Base-by-base conservation (phyloP, 2,888 invertebrate genomes). In the Drosophila mimica region DNA sequence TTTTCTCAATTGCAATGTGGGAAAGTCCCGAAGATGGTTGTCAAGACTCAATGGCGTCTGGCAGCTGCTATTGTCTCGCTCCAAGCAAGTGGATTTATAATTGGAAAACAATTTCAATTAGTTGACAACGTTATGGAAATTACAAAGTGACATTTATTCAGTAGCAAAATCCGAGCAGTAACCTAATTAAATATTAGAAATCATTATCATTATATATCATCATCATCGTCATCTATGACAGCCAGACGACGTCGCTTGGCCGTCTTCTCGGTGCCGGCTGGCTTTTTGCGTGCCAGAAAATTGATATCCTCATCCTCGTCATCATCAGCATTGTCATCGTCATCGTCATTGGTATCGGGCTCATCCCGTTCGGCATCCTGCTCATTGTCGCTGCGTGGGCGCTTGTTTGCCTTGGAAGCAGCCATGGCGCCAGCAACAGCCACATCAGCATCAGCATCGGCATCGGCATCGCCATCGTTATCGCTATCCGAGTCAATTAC, bases 401-500 rank as follows among this genome's bases (percentile, higher is more conserved):
- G 90, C 82, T 88, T 88, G 82, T 77, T 89, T 91, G 88, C 70
- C 83, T 82, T 91, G 82, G 79, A 72, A 79, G 79, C 73, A 53
- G 80, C 77, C 75, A 60, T 75, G 76, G 74, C 81, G 77, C 73
- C 78, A 74, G 36, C 71, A 68, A 46, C 30, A 40, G 9, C 31
- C n/a, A n/a, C n/a, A n/a, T n/a, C n/a, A n/a, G n/a, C n/a, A 61
- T n/a, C 49, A 11, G 6, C 30, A 17, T 28, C 63, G 36, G n/a
- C 58, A 49, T 61, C 61, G 34, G 59, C 63, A 64, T 69, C 63
- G 64, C 60, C 76, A 67, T 82, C 76, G 73, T 81, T 89, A 76
- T 92, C 92, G 74, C 91, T 91, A 84, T 93, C 92, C 62, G 93
- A 93, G 83, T 93, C 92, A 88, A 93, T 92, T 90, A 93, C 83